These are phyloP conservation scores for Glaucomys volans DNA, from an alignment of 2,113 vertebrate genomes.

Conservation along the genomic window DNA sequence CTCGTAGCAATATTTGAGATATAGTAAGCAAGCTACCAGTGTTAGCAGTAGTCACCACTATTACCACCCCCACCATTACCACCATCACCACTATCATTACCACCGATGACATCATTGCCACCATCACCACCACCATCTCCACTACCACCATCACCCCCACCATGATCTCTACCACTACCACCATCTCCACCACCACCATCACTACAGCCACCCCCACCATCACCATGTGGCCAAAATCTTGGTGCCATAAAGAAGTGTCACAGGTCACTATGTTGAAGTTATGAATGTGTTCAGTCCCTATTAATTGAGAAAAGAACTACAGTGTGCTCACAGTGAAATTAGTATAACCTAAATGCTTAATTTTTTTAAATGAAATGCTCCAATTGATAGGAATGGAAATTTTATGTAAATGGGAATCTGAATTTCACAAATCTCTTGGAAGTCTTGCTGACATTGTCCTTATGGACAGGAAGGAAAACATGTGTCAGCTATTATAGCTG, in stretches of 20 bases:
- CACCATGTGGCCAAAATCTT: background rate
- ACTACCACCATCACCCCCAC: background rate
- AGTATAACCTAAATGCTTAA: background rate
- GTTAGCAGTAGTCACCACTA: background rate
- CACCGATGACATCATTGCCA: background rate
- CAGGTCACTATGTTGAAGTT: background rate
- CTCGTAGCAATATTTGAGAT: background rate
- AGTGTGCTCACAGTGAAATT: background rate
- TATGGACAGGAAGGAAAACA: background rate
- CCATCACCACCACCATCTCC: background rate
- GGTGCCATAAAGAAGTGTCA: background rate
- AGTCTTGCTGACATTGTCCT: background rate
- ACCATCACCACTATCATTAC: background rate
- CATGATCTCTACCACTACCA: background rate
- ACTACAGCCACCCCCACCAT: background rate
- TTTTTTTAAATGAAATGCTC: background rate
- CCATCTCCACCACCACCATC: background rate
- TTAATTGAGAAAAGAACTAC: slow-evolving; percentile 28
- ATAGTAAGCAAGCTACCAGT: background rate
- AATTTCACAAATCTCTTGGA: slow-evolving; percentile 17
- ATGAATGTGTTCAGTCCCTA: background rate
- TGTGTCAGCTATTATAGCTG: background rate
- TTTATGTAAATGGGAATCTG: background rate
- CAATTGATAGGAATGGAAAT: background rate
- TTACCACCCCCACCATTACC: background rate